A percentile compares a stretch with the other conserved stretches of the same genome.
These are phyloP conservation scores for Flexamia atlantica DNA, from an alignment of 2,888 invertebrate genomes.

Conservation along the genomic window DNA sequence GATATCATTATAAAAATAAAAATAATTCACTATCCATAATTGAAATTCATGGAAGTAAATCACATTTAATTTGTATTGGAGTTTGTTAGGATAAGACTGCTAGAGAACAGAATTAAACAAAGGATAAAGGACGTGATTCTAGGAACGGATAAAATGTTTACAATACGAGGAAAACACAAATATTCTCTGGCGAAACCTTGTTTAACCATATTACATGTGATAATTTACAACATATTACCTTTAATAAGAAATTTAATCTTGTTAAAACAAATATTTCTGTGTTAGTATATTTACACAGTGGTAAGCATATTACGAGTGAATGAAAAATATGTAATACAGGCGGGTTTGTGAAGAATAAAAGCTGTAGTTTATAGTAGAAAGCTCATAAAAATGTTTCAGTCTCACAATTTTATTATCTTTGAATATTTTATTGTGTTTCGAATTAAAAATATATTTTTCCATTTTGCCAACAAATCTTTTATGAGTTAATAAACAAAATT, in stretches of 20 bases:
- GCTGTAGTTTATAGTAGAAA: too few species aligned
- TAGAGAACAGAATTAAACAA: constrained; percentile 14
- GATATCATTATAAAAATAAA: too few species aligned
- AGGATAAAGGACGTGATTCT: background rate
- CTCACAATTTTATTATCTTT: too few species aligned
- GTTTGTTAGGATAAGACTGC: background rate
- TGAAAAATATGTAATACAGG: too few species aligned
- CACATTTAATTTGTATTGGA: background rate
- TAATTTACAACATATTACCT: constrained; percentile 17
- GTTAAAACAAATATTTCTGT: background rate
- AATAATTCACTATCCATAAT: too few species aligned
- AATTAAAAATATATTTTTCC: too few species aligned
- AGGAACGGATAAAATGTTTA: constrained; percentile 4
- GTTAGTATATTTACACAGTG: background rate
- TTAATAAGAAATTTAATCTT: constrained; percentile 17
- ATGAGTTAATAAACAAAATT: too few species aligned
- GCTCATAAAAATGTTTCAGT: too few species aligned
- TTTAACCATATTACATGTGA: constrained; percentile 8
- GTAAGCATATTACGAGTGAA: too few species aligned
- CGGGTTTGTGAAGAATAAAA: too few species aligned
- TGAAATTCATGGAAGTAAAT: background rate
- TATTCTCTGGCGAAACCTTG: background rate
- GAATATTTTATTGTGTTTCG: too few species aligned
- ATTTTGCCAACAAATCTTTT: too few species aligned
- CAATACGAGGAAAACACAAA: background rate